Evolutionary conservation across 2,888 invertebrate genomes (phyloP).

Genomic region (Meandrusa payeni): DNA sequence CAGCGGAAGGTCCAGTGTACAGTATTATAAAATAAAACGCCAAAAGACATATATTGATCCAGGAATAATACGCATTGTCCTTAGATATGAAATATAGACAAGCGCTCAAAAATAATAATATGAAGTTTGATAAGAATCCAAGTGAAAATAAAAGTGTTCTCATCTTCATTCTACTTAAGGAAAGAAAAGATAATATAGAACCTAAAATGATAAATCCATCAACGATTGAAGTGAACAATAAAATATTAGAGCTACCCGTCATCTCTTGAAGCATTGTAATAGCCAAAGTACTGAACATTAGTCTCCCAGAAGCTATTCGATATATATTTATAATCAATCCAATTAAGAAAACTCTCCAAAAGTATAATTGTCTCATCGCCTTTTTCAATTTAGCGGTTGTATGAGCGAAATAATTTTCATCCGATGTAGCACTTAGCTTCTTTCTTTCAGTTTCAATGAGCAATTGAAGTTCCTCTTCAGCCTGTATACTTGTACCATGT

Average conservation of each 20-base stretch:
- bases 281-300: constrained; percentile 27
- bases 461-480: constrained; percentile 28
- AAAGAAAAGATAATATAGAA: constrained; percentile 24
- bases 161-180: constrained; percentile 27
- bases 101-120: constrained; percentile 26
- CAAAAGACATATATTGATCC: constrained; percentile 25
- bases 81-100: constrained; percentile 25
- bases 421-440: not conserved
- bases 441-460: constrained; percentile 24
- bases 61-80: constrained; percentile 13
- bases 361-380: constrained; percentile 25
- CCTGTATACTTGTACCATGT: constrained; percentile 25
- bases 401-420: not conserved
- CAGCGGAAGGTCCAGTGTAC: constrained; percentile 28
- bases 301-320: constrained; percentile 23
- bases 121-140: constrained; percentile 23
- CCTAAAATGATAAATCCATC: constrained; percentile 27
- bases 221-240: constrained; percentile 28
- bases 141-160: constrained; percentile 30
- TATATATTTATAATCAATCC: constrained; percentile 25
- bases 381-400: not conserved
- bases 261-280: constrained; percentile 30
- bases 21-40: constrained; percentile 26
- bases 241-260: constrained; percentile 27
- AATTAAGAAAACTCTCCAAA: constrained; percentile 29